Evolutionary conservation across 2,797 vertebrate genomes (phyloP), one percentile per base, ranked within the genome.

Genomic region (Sylvia borin): DNA sequence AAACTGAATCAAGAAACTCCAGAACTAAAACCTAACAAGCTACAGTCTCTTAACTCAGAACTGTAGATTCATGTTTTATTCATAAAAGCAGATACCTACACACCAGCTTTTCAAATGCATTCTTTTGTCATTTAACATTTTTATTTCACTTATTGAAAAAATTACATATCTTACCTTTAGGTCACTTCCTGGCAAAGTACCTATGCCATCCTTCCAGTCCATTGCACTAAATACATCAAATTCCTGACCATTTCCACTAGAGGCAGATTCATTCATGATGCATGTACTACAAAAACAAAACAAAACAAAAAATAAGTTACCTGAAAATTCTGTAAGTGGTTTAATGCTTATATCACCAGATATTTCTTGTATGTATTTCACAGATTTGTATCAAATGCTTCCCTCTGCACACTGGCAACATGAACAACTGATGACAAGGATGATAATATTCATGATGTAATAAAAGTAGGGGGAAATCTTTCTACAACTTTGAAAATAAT

Each of bases 181-280:
- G 95, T 98, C 98, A 95, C 98, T 99, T 95, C 98, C 98, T 53
- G 98, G 98, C 71, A 99, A 96, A 31, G 98, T 98, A 79, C 98
- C 98, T 94, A 99, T 98, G 85, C 98, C 98, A 90, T 98, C 98
- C 85, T 98, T 98, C 98, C 98, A 98, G 95, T 98, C 98, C 98
- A 99, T 98, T 87, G 98, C 98, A 95, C 98, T 98, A 77, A 98
- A 98, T 24, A 98, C 98, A 93, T 98, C 98, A 94, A 98, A 98
- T 79, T 98, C 98, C 95, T 98, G 98, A 72, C 97, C 97, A 94
- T 96, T 98, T 92, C 97, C 93, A 87, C 97, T 98, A 77, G 98
- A 97, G 34, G 97, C 97, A 86, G 98, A 98, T 83, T 98, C 98
- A 85, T 98, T 98, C 98, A 98, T 98, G 97, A 96, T 98, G 98